These are phyloP conservation scores for Jaculus jaculus DNA, from an alignment of 2,113 vertebrate species.

Conservation along the genomic window DNA sequence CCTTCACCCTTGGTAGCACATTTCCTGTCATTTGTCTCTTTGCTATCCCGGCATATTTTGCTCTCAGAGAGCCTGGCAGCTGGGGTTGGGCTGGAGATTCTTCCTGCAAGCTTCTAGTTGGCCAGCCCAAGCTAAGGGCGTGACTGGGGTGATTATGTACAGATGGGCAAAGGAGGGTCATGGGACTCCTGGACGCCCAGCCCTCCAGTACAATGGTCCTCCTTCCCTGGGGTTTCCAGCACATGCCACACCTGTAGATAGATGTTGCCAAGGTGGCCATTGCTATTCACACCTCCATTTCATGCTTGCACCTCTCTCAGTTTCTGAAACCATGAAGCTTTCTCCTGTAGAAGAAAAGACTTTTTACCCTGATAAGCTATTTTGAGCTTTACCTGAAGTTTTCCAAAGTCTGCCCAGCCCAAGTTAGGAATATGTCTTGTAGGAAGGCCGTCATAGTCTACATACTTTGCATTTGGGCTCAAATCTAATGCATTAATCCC, in stretches of 20 bases:
- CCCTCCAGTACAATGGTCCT: too few relatives aligned
- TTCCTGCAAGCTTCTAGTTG: not conserved
- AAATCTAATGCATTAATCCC: not conserved
- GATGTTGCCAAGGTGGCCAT: not conserved
- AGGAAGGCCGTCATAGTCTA: not conserved
- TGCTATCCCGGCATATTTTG: not conserved
- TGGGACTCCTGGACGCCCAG: not conserved
- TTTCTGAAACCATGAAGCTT: not conserved
- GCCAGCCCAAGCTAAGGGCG: not conserved
- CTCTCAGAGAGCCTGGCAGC: not conserved
- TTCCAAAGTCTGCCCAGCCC: not conserved
- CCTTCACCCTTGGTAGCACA: not conserved
- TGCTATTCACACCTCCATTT: not conserved
- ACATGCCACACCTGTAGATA: not conserved
- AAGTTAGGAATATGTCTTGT: not conserved
- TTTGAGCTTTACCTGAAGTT: not conserved
- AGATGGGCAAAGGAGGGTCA: not conserved
- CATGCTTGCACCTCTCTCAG: too few relatives aligned
- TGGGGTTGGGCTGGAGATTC: not conserved
- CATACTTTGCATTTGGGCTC: not conserved
- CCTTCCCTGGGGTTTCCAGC: too few relatives aligned
- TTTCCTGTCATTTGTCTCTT: not conserved
- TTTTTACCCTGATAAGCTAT: not conserved
- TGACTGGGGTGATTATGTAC: not conserved
- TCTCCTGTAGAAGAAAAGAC: not conserved